Conservation (phyloP, 2,797 vertebrate species). For the Cercopithecus diana region DNA sequence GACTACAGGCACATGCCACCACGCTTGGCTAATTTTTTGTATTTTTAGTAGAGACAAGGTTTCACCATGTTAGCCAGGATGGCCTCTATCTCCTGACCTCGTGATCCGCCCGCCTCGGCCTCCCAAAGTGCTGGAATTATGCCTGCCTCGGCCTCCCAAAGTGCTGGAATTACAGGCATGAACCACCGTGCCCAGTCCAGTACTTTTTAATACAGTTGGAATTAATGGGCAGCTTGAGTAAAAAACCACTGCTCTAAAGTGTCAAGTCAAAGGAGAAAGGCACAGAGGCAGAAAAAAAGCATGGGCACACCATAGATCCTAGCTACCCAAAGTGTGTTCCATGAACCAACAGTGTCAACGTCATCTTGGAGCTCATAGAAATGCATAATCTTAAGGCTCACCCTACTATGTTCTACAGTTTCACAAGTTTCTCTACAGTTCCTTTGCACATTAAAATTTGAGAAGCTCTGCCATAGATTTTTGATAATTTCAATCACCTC, state of each 20-base stretch:
- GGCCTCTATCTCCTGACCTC: too few species aligned
- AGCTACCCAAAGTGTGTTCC: background rate
- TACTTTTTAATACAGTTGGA: background rate
- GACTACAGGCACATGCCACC: too few species aligned
- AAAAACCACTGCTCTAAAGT: background rate
- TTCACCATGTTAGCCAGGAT: too few species aligned
- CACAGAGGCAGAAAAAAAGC: background rate
- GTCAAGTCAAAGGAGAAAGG: background rate
- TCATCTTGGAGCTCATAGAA: background rate
- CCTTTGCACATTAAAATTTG: background rate
- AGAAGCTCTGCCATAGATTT: background rate
- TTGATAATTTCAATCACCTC: background rate
- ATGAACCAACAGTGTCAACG: background rate
- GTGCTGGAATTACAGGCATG: too few species aligned
- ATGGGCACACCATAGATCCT: background rate
- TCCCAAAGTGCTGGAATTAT: too few species aligned
- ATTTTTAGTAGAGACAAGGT: too few species aligned
- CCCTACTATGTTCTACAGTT: background rate
- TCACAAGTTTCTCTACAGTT: background rate
- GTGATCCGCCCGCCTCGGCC: too few species aligned
- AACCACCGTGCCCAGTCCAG: too few species aligned
- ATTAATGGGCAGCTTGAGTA: background rate
- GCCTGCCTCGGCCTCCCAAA: too few species aligned
- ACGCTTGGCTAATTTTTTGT: too few species aligned
- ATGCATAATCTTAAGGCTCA: background rate